Base-by-base conservation (phyloP, 1,140 invertebrate genomes). In the Drosophila melanica region DNA sequence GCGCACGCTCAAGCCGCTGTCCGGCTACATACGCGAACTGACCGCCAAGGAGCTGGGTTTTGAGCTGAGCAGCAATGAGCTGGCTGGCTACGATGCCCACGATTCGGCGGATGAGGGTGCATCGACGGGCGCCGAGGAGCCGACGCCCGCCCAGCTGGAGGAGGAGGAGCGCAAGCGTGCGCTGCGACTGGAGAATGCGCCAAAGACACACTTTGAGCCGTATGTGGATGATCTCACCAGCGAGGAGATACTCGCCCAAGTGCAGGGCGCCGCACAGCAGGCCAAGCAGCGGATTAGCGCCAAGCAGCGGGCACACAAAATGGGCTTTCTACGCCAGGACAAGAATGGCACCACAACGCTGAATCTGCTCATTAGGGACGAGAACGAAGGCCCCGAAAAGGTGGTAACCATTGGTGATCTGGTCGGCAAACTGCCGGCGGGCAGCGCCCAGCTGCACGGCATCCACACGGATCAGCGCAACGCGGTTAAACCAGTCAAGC, bases 391-490 rank as follows among this genome's bases (percentile, higher is more conserved):
- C 9, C 94, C 95, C 2, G 96, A 97, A 82, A 94, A 95, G 69
- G 95, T 97, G 0, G 94, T 98, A 0, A 96, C 95, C 2, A 93
- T 99, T 8, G 98, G 98, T 2, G 94, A 95, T 69, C 92, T 95
- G 23, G 94, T 97, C 47, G 97, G 98, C 1, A 98, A 98, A 92
- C 92, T 99, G 4, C 94, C 94, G 11, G 95, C 97, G 68, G 98
- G 97, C 14, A 96, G 95, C 42, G 94, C 94, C 9, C 93, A 94
- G 0, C 79, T 95, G 35, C 94, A 93, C 60, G 92, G 93, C 11
- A 96, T 96, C 54, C 95, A 97, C 55, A 97, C 99, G 90, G 98
- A 99, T 91, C 95, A 97, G 12, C 94, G 97, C 45, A 99, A 98
- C 92, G 93, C 95, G 68, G 96, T 96, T 0, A 98, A 97, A 92